phyloP scores from a whole-genome alignment of 1,140 invertebrate species.

The Apocrypta bakeri region DNA sequence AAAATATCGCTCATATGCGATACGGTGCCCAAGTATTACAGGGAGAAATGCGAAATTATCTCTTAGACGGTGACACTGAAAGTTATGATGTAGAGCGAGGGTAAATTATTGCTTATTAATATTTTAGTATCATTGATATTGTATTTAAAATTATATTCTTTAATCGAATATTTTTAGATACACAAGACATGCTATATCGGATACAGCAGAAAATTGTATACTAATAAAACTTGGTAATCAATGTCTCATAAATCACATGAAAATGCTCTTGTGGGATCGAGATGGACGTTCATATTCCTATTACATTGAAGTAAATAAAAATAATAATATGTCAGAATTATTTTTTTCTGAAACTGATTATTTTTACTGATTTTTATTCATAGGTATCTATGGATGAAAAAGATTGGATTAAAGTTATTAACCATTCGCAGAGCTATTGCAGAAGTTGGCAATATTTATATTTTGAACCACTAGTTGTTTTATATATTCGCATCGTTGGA shows the following conservation, averaged over 20 bases:
- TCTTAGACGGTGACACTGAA: conserved; percentile 90
- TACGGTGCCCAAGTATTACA: conserved; percentile 88
- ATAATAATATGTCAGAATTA: not conserved
- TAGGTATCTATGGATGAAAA: conserved; percentile 94
- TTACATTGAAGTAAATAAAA: conserved; percentile 85
- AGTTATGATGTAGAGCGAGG: conserved; percentile 94
- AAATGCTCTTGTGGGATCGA: conserved; percentile 94
- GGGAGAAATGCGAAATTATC: conserved; percentile 89
- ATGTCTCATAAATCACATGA: conserved; percentile 95
- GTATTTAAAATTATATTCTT: conserved; percentile 17
- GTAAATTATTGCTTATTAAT: conserved; percentile 49
- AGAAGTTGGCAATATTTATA: conserved; percentile 97
- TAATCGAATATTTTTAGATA: conserved; percentile 76
- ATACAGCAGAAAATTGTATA: conserved; percentile 86
- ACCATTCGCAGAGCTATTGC: conserved; percentile 93
- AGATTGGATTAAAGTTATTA: conserved; percentile 94
- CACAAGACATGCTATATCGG: conserved; percentile 93
- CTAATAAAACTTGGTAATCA: conserved; percentile 90
- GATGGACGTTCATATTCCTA: conserved; percentile 97
- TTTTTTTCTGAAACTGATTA: conserved; percentile 14
- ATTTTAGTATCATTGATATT: conserved; percentile 18
- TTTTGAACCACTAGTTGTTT: conserved; percentile 91
- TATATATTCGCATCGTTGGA: conserved; percentile 92
- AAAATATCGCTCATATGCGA: conserved; percentile 90
- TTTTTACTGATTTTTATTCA: conserved; percentile 42